Conservation (phyloP, 1,140 invertebrate species). For the Rhagoletis zephyria region DNA sequence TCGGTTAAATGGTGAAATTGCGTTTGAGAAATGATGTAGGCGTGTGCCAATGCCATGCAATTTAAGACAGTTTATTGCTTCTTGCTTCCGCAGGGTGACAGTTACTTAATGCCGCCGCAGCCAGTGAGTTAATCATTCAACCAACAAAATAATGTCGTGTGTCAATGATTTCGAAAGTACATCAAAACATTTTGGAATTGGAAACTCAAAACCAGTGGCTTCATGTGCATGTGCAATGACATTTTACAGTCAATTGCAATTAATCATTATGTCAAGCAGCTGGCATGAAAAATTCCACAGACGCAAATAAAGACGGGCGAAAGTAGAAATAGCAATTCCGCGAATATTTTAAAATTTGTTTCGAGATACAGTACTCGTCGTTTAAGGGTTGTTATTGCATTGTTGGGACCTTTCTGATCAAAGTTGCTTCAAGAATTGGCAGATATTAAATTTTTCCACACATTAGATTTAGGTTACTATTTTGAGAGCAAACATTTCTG, state of each 20-base stretch:
- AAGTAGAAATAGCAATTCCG: too few relatives aligned
- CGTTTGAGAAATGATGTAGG: slow-evolving; percentile 43
- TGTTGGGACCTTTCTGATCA: too few relatives aligned
- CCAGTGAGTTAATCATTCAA: neutral
- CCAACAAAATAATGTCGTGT: neutral
- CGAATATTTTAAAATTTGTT: too few relatives aligned
- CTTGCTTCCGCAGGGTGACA: neutral
- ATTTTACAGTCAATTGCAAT: slow-evolving; percentile 15
- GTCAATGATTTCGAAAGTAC: slow-evolving; percentile 6
- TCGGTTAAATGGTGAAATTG: neutral
- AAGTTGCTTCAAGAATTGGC: too few relatives aligned
- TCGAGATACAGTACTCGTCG: too few relatives aligned
- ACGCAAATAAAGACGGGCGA: too few relatives aligned
- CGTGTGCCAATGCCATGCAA: slow-evolving; percentile 23
- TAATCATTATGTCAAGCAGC: slow-evolving; percentile 37
- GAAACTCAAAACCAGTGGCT: neutral
- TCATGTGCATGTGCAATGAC: slow-evolving; percentile 5
- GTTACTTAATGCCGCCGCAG: neutral
- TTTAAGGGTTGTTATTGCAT: too few relatives aligned
- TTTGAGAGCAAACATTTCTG: too few relatives aligned
- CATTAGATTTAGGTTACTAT: too few relatives aligned
- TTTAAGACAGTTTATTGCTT: slow-evolving; percentile 37
- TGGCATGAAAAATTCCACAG: neutral
- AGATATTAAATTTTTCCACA: too few relatives aligned
- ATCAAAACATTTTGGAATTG: slow-evolving; percentile 20